Evolutionary conservation across 2,797 vertebrate genomes (phyloP).

Genomic region (Pempheris klunzingeri): DNA sequence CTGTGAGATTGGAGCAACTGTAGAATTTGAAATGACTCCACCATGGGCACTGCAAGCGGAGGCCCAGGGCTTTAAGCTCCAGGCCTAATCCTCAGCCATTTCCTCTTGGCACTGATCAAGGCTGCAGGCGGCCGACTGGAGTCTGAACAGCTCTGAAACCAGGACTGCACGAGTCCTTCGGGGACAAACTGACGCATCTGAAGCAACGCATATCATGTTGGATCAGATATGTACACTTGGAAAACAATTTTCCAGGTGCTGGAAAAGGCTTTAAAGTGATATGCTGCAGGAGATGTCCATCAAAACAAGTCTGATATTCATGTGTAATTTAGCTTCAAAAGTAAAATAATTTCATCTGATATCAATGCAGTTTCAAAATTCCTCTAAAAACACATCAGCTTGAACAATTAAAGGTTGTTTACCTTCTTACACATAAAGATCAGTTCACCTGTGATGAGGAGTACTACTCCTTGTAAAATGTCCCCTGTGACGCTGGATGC

Average conservation of each 20-base stretch:
- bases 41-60: constrained; percentile 61
- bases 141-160: constrained; percentile 54
- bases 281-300: constrained; percentile 4
- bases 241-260: constrained; percentile 57
- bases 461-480: neutral
- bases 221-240: constrained; percentile 27
- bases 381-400: neutral
- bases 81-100: constrained; percentile 78
- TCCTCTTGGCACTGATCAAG: constrained; percentile 76
- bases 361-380: constrained; percentile 9
- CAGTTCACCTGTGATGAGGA: no score
- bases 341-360: neutral
- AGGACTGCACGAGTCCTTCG: constrained; percentile 48
- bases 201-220: constrained; percentile 25
- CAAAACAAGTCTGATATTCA: constrained; percentile 13
- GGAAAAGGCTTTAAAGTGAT: constrained; percentile 20
- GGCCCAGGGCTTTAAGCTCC: constrained; percentile 71
- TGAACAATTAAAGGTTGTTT: neutral
- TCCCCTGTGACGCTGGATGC: neutral
- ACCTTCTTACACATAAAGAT: neutral
- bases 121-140: constrained; percentile 58
- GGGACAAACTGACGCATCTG: constrained; percentile 35
- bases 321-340: neutral
- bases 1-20: constrained; percentile 59
- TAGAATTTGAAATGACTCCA: constrained; percentile 61